phyloP scores from a whole-genome alignment of 1,140 invertebrate species.

The Amyelois transitella region DNA sequence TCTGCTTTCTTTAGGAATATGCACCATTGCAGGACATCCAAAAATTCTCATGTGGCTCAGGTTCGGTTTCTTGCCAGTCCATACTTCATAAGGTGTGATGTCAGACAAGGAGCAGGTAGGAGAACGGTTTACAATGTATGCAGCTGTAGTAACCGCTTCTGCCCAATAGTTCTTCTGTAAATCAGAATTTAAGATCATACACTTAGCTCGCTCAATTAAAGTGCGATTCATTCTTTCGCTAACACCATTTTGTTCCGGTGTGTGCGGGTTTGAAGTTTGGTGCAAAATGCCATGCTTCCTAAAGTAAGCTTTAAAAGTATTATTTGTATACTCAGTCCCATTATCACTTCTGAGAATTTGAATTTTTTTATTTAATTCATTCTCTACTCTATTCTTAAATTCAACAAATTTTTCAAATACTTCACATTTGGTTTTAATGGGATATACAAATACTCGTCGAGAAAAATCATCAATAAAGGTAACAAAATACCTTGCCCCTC shows the following conservation, averaged over 20 bases:
- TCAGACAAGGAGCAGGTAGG: conserved; percentile 10
- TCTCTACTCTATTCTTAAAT: conserved; percentile 19
- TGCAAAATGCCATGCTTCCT: conserved; percentile 19
- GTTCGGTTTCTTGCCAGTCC: conserved; percentile 27
- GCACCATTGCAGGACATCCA: conserved; percentile 27
- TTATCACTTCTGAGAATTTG: too few relatives aligned
- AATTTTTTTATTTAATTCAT: too few relatives aligned
- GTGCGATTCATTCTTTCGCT: conserved; percentile 10
- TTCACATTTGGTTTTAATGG: conserved; percentile 55
- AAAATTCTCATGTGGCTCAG: conserved; percentile 29
- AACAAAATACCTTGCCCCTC: conserved; percentile 58
- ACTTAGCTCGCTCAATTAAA: conserved; percentile 45
- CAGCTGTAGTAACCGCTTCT: conserved; percentile 37
- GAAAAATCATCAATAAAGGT: conserved; percentile 54
- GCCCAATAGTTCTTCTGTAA: conserved; percentile 29
- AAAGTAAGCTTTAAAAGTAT: too few relatives aligned
- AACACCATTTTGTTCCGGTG: conserved; percentile 59
- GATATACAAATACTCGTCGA: conserved; percentile 40
- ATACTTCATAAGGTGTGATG: conserved; percentile 39
- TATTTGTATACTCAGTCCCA: too few relatives aligned
- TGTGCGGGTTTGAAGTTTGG: conserved; percentile 42
- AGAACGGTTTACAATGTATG: conserved; percentile 37
- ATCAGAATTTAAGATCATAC: conserved; percentile 7
- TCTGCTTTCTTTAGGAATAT: conserved; percentile 24
- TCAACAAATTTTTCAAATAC: too few relatives aligned